These are phyloP conservation scores for Drosophila formosana DNA, from an alignment of 2,888 invertebrate genomes.

Conservation along the genomic window DNA sequence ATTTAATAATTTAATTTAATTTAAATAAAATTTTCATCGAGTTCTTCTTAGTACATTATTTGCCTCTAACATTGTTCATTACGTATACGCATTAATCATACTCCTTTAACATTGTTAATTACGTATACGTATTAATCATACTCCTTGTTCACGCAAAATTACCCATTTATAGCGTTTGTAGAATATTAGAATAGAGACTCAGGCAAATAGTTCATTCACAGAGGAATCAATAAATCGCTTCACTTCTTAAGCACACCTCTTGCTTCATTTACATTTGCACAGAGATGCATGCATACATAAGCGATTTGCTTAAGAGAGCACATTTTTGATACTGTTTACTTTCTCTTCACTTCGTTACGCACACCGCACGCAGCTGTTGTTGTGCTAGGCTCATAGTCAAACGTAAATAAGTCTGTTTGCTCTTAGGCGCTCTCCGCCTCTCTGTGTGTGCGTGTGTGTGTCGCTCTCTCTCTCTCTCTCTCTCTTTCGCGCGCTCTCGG, in stretches of 20 bases:
- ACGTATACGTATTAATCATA: not conserved
- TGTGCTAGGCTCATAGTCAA: constrained; percentile 23
- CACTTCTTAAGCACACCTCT: constrained; percentile 28
- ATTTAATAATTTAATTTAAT: too few species aligned
- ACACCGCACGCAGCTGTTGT: constrained; percentile 11
- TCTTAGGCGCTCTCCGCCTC: constrained; percentile 18
- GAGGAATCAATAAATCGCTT: not conserved
- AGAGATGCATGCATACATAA: not conserved
- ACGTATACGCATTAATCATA: not conserved
- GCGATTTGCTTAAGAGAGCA: constrained; percentile 12
- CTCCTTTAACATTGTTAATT: not conserved
- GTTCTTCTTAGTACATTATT: not conserved
- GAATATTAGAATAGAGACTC: not conserved
- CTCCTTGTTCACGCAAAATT: not conserved
- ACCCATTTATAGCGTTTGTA: not conserved
- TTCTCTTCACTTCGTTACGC: constrained; percentile 17
- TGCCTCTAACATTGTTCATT: not conserved
- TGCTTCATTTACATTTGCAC: not conserved
- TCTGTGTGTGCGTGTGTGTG: not conserved
- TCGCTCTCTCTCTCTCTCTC: constrained; percentile 28
- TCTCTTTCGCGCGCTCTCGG: not conserved
- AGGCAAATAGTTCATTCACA: not conserved
- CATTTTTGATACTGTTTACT: constrained; percentile 7
- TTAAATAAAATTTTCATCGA: not conserved
- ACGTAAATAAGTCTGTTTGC: constrained; percentile 14